Percentiles rank a stretch among this genome's conserved stretches.
Evolutionary conservation across 1,140 invertebrate species (phyloP).

Genomic region (Meloidogyne exigua): DNA sequence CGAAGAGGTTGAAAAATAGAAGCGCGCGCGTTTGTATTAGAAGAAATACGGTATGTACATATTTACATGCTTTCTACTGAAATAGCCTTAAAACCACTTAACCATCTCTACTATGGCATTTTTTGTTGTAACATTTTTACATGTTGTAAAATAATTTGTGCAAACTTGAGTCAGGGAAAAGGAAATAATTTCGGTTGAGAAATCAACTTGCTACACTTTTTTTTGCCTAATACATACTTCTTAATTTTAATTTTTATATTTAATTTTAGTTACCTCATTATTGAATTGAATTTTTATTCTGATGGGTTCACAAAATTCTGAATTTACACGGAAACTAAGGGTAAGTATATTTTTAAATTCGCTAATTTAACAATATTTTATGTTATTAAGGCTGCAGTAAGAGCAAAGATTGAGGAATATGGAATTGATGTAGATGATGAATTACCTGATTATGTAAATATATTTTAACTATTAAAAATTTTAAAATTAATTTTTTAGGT

Average conservation of each 20-base stretch:
- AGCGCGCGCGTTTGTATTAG: no score
- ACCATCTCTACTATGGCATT: no score
- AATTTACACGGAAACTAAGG: conserved; percentile 34
- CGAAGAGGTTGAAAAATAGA: no score
- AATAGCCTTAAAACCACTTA: no score
- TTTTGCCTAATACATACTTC: background rate
- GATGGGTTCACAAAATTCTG: conserved; percentile 34
- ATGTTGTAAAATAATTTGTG: no score
- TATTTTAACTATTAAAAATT: background rate
- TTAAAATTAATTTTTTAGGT: conserved; percentile 23
- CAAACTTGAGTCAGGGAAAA: no score
- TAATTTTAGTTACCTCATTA: background rate
- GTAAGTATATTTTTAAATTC: conserved; percentile 20
- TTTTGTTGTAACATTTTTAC: no score
- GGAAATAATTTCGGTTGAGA: no score
- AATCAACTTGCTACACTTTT: no score
- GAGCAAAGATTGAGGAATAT: conserved; percentile 37
- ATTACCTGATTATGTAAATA: conserved; percentile 24
- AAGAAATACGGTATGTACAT: no score
- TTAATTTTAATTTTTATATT: background rate
- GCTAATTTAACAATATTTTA: background rate
- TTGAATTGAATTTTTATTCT: background rate
- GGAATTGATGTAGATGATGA: conserved; percentile 39
- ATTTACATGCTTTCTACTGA: no score
- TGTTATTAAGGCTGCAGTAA: conserved; percentile 39